Evolutionary conservation across 1,140 invertebrate species (phyloP), one percentile per base, ranked within the genome.

Genomic region (Bombus terrestris): DNA sequence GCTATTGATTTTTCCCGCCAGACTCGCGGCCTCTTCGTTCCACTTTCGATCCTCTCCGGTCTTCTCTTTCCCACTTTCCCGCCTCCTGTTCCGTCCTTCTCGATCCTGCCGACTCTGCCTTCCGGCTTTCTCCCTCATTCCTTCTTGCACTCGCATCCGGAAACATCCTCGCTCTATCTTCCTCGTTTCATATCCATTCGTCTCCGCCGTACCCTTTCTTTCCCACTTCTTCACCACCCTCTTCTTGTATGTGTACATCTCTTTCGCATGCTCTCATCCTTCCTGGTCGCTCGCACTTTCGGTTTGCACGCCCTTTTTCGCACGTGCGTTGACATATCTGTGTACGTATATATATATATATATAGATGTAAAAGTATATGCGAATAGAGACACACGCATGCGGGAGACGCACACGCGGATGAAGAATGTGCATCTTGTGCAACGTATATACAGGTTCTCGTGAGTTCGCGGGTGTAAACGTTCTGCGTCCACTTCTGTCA

Each of bases 1-100:
- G 93, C 93, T 95, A 95, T 95, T 95, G 94, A 95, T 95, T 95
- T 95, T 95, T 95, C 93, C 93, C 93, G 93, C 93, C 93, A 95
- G 92, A 94, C 94, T 95, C 92, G 89, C 92, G 87, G 87, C 92
- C 90, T 94, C 93, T 90, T 91, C 90, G 92, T 94, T 90, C 66
- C 86, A 72, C 85, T 88, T 85, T 89, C 86, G 88, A 86, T 86
- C 72, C 83, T 93, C 91, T 87, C 74, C 39, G 57, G 87, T 72
- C 86, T 83, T 90, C 89, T 86, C 88, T 43, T 59, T 81, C 79
- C 73, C 86, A 73, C 79, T 32, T 69, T 64, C 22, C 66, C 88
- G 35, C 47, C 88, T 82, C 47, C 86, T 41, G 76, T 74, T 86
- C 74, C 71, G 35, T 77, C 85, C 79, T 87, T 85, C 86, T 90